phyloP scores from a whole-genome alignment of 2,797 vertebrate species.

The Malacoctenus gilli region DNA sequence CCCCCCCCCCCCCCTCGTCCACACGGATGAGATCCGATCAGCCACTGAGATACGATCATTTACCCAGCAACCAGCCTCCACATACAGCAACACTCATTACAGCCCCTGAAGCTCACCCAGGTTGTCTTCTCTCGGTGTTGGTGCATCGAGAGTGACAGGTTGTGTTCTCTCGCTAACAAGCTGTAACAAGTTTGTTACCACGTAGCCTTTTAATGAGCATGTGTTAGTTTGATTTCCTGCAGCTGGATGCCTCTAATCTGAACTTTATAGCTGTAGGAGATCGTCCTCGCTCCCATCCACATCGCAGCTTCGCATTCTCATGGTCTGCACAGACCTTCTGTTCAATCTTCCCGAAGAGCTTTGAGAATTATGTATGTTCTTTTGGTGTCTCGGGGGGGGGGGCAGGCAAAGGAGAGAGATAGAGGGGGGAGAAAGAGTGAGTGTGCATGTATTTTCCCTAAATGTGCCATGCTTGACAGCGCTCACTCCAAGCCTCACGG shows the following conservation, averaged over 20 bases:
- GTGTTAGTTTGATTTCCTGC: not conserved
- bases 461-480: slow-evolving; percentile 60
- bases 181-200: too few species aligned
- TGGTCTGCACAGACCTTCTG: slow-evolving; percentile 15
- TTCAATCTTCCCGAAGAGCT: slow-evolving; percentile 37
- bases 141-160: too few species aligned
- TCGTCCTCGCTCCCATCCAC: not conserved
- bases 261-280: slow-evolving; percentile 4
- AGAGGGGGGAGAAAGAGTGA: not conserved
- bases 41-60: slow-evolving; percentile 19
- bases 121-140: too few species aligned
- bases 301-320: slow-evolving; percentile 11
- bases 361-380: slow-evolving; percentile 41
- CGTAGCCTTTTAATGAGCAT: slow-evolving; percentile 1
- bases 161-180: too few species aligned
- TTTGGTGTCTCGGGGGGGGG: slow-evolving; percentile 3
- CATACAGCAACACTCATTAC: too few species aligned
- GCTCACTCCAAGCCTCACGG: slow-evolving; percentile 41
- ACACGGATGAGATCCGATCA: slow-evolving; percentile 47
- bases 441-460: slow-evolving; percentile 36
- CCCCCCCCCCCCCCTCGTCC: slow-evolving; percentile 13
- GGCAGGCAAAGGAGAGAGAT: not conserved
- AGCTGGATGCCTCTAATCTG: slow-evolving; percentile 20
- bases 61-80: too few species aligned
- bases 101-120: too few species aligned